phyloP scores from a whole-genome alignment of 2,113 vertebrate genomes.

The Oreochromis tanganicae region DNA sequence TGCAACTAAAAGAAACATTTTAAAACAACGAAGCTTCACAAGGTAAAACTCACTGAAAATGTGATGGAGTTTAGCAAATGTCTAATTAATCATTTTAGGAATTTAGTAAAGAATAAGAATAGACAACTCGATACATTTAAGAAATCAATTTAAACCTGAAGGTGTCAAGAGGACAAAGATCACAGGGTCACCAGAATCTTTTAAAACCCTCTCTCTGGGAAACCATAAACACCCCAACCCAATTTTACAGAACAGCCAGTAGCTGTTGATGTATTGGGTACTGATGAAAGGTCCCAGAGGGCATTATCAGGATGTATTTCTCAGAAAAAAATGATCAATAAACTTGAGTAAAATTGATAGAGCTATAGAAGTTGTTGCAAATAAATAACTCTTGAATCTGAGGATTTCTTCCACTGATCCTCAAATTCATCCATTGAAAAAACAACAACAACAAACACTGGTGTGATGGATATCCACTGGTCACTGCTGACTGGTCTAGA shows the following conservation, averaged over 20 bases:
- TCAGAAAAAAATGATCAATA: background rate
- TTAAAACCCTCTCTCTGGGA: background rate
- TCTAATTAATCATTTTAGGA: background rate
- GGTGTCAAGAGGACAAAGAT: background rate
- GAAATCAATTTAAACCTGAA: background rate
- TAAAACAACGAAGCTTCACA: background rate
- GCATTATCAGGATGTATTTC: background rate
- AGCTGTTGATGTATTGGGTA: background rate
- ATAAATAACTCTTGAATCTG: background rate
- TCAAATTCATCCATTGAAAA: background rate
- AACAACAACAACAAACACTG: background rate
- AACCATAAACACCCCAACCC: background rate
- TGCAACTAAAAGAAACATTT: background rate
- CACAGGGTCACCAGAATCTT: background rate
- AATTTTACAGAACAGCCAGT: background rate
- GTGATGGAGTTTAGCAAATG: background rate
- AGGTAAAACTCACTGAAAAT: background rate
- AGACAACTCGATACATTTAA: background rate
- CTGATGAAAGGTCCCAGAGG: background rate
- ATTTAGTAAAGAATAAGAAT: background rate
- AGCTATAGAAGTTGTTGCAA: background rate
- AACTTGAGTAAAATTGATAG: background rate
- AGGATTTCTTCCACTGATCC: background rate
- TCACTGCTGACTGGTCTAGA: background rate
- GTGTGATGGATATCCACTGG: background rate